A percentile compares a stretch with the other conserved stretches of the same genome.
phyloP scores from a whole-genome alignment of 2,888 invertebrate species.

The Blastobasis adustella region DNA sequence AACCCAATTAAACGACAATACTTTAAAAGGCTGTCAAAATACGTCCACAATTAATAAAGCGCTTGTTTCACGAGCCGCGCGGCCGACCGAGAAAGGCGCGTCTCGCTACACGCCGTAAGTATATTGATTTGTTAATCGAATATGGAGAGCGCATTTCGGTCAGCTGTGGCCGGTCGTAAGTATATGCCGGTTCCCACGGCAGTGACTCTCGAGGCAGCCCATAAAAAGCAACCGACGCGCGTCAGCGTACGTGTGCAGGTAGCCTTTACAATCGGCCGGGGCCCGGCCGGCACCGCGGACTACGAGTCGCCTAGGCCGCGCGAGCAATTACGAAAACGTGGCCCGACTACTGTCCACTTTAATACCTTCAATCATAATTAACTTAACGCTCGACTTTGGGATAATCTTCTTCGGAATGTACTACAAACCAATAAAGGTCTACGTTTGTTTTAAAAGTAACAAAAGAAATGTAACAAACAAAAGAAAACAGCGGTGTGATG shows the following conservation, averaged over 20 bases:
- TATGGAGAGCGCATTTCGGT: slow-evolving; percentile 74
- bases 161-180: slow-evolving; percentile 67
- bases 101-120: slow-evolving; percentile 35
- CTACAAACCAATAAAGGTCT: no score
- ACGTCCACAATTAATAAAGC: no score
- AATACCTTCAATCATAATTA: no score
- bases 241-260: slow-evolving; percentile 66
- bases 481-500: slow-evolving; percentile 28
- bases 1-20: no score
- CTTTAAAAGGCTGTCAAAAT: no score
- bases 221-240: slow-evolving; percentile 62
- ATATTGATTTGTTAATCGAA: slow-evolving; percentile 72
- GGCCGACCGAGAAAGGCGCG: slow-evolving; percentile 50
- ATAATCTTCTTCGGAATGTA: no score
- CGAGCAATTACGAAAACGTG: no score
- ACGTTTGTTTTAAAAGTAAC: no score
- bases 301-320: no score
- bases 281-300: slow-evolving; percentile 8
- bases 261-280: slow-evolving; percentile 59
- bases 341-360: no score
- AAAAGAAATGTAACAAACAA: no score
- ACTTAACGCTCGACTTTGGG: no score
- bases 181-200: slow-evolving; percentile 72
- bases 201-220: slow-evolving; percentile 58
- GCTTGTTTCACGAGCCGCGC: background rate